Conservation (phyloP, 2,888 invertebrate genomes). For the Limnephilus marmoratus region DNA sequence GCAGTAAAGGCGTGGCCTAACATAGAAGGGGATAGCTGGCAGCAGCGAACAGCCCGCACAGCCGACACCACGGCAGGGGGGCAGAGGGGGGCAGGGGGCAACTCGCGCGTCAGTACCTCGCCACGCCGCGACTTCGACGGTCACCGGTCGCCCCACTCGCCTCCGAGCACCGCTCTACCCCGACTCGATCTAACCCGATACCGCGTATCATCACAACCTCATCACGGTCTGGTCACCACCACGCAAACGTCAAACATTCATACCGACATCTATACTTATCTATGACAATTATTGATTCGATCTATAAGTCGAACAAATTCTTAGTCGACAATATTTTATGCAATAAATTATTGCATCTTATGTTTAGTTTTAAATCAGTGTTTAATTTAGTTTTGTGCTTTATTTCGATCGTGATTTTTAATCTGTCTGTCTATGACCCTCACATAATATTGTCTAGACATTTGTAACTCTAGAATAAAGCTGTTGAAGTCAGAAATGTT, state of each 20-base stretch:
- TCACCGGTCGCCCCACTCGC: constrained; percentile 27
- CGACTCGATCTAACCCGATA: not conserved
- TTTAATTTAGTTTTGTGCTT: not conserved
- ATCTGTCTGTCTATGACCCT: too few relatives aligned
- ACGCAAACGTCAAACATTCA: not conserved
- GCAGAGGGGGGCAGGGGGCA: not conserved
- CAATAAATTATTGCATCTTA: not conserved
- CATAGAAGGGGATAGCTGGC: not conserved
- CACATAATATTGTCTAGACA: too few relatives aligned
- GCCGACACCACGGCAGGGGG: not conserved
- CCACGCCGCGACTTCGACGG: constrained; percentile 49
- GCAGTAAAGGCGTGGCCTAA: constrained; percentile 45
- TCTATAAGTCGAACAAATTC: not conserved
- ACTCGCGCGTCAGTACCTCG: constrained; percentile 40
- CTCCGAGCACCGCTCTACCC: not conserved
- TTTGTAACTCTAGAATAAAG: too few relatives aligned
- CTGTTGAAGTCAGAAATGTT: not conserved
- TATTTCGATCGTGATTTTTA: not conserved
- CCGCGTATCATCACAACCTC: not conserved
- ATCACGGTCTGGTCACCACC: not conserved
- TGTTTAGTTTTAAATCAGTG: not conserved
- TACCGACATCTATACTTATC: not conserved
- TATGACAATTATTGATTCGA: not conserved
- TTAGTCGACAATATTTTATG: not conserved
- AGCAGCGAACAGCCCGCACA: constrained; percentile 49